These are phyloP conservation scores for Manduca sexta DNA, from an alignment of 1,140 invertebrate species.

Conservation along the genomic window DNA sequence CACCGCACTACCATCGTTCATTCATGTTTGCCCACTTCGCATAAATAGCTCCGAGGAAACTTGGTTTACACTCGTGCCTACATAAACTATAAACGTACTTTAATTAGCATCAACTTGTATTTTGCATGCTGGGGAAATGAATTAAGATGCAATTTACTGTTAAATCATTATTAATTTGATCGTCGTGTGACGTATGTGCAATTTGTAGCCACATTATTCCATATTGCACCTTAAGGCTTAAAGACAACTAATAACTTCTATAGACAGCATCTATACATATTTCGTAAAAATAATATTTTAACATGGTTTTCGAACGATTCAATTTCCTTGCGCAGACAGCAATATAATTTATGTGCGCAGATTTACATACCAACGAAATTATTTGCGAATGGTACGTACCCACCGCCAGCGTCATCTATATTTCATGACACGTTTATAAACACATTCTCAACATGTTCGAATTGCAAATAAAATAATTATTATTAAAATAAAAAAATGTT, in stretches of 20 bases:
- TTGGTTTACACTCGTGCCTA: neutral
- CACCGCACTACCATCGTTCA: conserved; percentile 7
- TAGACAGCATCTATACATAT: conserved; percentile 31
- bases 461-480: neutral
- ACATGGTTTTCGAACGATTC: conserved; percentile 61
- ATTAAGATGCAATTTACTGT: too few relatives aligned
- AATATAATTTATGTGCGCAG: conserved; percentile 62
- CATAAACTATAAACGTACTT: too few relatives aligned
- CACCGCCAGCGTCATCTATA: conserved; percentile 47
- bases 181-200: too few relatives aligned
- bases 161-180: too few relatives aligned
- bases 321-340: conserved; percentile 67
- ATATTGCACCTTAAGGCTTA: too few relatives aligned
- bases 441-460: too few relatives aligned
- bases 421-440: conserved; percentile 24
- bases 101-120: too few relatives aligned
- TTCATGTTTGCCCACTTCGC: conserved; percentile 22
- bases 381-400: conserved; percentile 50
- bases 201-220: too few relatives aligned
- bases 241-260: too few relatives aligned
- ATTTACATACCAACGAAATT: conserved; percentile 64
- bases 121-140: too few relatives aligned
- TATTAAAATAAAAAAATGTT: too few relatives aligned
- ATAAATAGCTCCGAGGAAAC: conserved; percentile 19
- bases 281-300: conserved; percentile 61